These are phyloP conservation scores for Aeoliscus strigatus DNA, from an alignment of 2,797 vertebrate genomes.

Conservation along the genomic window DNA sequence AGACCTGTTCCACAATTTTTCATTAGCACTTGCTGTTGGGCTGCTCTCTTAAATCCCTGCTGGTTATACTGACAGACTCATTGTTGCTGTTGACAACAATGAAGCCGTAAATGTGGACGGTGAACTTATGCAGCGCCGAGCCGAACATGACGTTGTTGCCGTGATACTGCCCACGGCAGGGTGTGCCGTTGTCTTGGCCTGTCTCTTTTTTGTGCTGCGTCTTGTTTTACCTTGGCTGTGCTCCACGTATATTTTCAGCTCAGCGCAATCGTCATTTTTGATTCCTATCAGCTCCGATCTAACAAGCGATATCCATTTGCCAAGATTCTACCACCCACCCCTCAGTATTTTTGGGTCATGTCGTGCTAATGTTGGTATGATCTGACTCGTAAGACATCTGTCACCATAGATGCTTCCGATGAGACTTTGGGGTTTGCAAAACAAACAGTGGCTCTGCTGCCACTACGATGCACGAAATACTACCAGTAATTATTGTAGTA, in stretches of 20 bases:
- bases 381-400: slow-evolving; percentile 59
- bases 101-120: slow-evolving; percentile 16
- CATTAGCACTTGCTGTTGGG: slow-evolving; percentile 28
- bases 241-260: slow-evolving; percentile 30
- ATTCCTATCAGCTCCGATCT: slow-evolving; percentile 31
- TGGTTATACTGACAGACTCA: slow-evolving; percentile 31
- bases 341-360: slow-evolving; percentile 35
- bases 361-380: slow-evolving; percentile 41
- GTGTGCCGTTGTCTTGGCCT: slow-evolving; percentile 26
- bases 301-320: slow-evolving; percentile 28
- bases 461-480: slow-evolving; percentile 4
- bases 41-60: slow-evolving; percentile 27
- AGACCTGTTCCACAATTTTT: slow-evolving; percentile 24
- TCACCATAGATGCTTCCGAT: slow-evolving; percentile 34
- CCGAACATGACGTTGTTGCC: slow-evolving; percentile 2
- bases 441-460: slow-evolving; percentile 20
- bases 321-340: slow-evolving; percentile 41
- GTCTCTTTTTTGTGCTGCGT: slow-evolving; percentile 19
- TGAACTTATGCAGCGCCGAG: slow-evolving; percentile 9
- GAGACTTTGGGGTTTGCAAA: slow-evolving; percentile 27
- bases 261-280: slow-evolving; percentile 30
- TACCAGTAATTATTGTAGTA: background rate
- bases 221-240: slow-evolving; percentile 12
- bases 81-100: slow-evolving; percentile 21
- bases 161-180: slow-evolving; percentile 14